Evolutionary conservation across 2,113 vertebrate genomes (phyloP), one percentile per base, ranked within the genome.

Genomic region (Stegastes partitus): DNA sequence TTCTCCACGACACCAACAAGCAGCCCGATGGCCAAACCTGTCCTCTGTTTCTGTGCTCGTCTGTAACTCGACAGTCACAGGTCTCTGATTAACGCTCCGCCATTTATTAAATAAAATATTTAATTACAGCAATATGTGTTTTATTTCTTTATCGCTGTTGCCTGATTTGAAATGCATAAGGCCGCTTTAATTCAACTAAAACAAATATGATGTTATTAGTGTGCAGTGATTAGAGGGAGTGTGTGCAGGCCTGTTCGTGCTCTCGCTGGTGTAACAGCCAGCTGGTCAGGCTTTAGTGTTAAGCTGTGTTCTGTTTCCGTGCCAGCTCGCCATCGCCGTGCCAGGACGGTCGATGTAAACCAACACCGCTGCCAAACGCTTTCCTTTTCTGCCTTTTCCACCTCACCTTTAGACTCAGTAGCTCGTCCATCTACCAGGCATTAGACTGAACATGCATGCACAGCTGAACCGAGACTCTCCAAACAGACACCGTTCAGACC

Each of bases 231-330:
- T 69, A 87, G 58, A 68, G 59, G 34, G 49, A 82, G 61, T 76
- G 55, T 84, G 39, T 28, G 53, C 75, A 73, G 63, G 56, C 58
- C 62, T 82, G 34, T 77, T 85, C 69, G 74, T 68, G 53, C 75
- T 77, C 59, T 80, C 82, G 23, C 56, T 81, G 64, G 80, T 81
- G 68, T 74, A 69, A 75, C 70, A 81, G 83, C 80, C 85, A 87
- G 89, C 90, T 91, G 86, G 81, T 87, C 16, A 74, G 77, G 77
- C 81, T 79, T 91, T 84, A 88, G 81, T 67, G 73, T 79, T 83
- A 69, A 82, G 70, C 74, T 76, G 76, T 64, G 71, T 71, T 44
- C 64, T 65, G 79, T 74, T 74, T 70, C 71, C 0, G 1, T 74
- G 82, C 90, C 84, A 89, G 68, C 56, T 80, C 10, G 2, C 47